These are phyloP conservation scores for Temnopleurus reevesii DNA, from an alignment of 53 echinoderm and acorn worm species.

Conservation along the genomic window DNA sequence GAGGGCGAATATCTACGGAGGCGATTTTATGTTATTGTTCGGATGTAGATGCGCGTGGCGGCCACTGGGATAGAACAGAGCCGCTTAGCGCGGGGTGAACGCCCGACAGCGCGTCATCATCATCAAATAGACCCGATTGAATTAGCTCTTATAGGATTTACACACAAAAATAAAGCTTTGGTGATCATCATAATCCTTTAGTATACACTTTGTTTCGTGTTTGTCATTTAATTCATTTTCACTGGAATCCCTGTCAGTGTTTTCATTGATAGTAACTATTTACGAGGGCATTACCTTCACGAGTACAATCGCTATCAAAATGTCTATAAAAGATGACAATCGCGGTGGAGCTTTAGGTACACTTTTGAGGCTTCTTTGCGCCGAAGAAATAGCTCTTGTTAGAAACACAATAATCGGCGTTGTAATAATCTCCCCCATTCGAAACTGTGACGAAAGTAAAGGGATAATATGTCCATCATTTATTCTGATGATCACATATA, in stretches of 20 bases:
- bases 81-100: constrained; percentile 18
- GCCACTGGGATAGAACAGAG: neutral
- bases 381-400: neutral
- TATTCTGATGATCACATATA: neutral
- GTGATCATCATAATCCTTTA: neutral
- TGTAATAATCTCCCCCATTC: neutral
- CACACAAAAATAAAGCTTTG: neutral
- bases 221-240: neutral
- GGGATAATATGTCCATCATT: neutral
- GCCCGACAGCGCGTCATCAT: constrained; percentile 10
- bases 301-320: neutral
- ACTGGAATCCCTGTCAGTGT: neutral
- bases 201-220: neutral
- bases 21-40: neutral
- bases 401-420: neutral
- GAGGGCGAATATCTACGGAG: neutral
- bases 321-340: neutral
- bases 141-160: constrained; percentile 21
- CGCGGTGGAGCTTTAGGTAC: neutral
- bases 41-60: neutral
- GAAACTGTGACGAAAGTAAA: neutral
- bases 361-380: neutral
- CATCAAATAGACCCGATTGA: neutral
- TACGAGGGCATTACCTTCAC: neutral
- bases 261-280: neutral